phyloP scores from a whole-genome alignment of 2,113 vertebrate species.

The Poeciliopsis prolifica region DNA sequence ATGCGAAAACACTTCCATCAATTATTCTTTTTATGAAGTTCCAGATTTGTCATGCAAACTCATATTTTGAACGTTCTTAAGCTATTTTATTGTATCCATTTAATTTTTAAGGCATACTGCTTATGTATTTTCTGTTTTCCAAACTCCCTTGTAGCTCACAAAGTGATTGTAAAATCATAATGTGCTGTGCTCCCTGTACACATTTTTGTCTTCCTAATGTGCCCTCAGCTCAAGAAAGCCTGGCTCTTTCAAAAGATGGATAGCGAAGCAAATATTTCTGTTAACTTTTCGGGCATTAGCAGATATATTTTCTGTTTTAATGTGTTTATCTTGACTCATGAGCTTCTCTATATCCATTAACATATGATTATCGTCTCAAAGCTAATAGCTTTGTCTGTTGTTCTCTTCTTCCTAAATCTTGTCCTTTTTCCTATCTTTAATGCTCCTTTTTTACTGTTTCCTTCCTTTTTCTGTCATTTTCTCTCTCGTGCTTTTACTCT shows the following conservation, averaged over 20 bases:
- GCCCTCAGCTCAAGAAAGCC: conserved; percentile 33
- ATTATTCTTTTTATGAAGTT: background rate
- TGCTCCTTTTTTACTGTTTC: conserved; percentile 29
- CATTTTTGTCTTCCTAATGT: conserved; percentile 46
- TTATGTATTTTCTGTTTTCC: conserved; percentile 17
- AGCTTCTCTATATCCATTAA: conserved; percentile 68
- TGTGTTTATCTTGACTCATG: conserved; percentile 70
- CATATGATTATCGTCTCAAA: conserved; percentile 69
- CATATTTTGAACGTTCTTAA: background rate
- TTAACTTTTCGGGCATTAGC: conserved; percentile 64
- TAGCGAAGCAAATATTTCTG: conserved; percentile 59
- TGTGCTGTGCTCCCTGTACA: conserved; percentile 34
- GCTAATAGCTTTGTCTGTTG: conserved; percentile 66
- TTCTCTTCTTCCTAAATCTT: conserved; percentile 43
- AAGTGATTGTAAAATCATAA: conserved; percentile 53
- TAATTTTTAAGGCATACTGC: conserved; percentile 11
- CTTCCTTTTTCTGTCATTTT: conserved; percentile 17
- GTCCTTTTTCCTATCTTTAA: conserved; percentile 44
- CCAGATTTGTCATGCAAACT: background rate
- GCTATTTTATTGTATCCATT: background rate
- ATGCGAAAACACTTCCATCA: background rate
- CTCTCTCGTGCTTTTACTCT: conserved; percentile 15
- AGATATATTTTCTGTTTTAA: conserved; percentile 70
- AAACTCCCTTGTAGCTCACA: conserved; percentile 38
- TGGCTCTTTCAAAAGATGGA: conserved; percentile 57